phyloP scores from a whole-genome alignment of 2,797 vertebrate genomes.

The Tapera naevia region DNA sequence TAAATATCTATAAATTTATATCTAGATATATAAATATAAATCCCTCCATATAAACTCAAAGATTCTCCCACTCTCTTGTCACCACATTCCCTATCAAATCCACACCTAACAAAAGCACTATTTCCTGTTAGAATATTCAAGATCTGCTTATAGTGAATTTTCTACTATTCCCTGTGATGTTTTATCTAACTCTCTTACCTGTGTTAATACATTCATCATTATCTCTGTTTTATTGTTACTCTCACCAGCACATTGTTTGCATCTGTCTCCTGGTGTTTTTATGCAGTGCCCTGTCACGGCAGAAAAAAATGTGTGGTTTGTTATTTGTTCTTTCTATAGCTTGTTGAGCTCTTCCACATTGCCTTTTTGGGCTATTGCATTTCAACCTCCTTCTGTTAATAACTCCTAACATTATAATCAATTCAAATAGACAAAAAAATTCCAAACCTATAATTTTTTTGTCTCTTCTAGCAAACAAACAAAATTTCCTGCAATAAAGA shows the following conservation, averaged over 20 bases:
- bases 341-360: constrained; percentile 46
- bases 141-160: constrained; percentile 29
- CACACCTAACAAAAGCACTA: constrained; percentile 2
- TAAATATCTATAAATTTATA: constrained; percentile 59
- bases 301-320: constrained; percentile 62
- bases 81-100: constrained; percentile 17
- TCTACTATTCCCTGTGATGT: constrained; percentile 9
- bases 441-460: background rate
- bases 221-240: constrained; percentile 55
- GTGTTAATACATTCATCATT: constrained; percentile 55
- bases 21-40: constrained; percentile 49
- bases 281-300: constrained; percentile 51
- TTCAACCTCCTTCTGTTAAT: constrained; percentile 36
- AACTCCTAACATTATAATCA: constrained; percentile 18
- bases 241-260: constrained; percentile 54
- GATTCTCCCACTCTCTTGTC: constrained; percentile 31
- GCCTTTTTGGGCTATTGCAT: constrained; percentile 3
- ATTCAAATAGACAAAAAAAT: background rate
- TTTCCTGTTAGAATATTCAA: constrained; percentile 8
- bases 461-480: background rate
- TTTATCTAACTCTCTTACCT: constrained; percentile 50
- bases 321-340: constrained; percentile 40
- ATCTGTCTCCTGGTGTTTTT: constrained; percentile 52
- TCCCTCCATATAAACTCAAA: constrained; percentile 1
- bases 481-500: background rate